Evolutionary conservation across 2,113 vertebrate genomes (phyloP).

Genomic region (Tetrao urogallus): DNA sequence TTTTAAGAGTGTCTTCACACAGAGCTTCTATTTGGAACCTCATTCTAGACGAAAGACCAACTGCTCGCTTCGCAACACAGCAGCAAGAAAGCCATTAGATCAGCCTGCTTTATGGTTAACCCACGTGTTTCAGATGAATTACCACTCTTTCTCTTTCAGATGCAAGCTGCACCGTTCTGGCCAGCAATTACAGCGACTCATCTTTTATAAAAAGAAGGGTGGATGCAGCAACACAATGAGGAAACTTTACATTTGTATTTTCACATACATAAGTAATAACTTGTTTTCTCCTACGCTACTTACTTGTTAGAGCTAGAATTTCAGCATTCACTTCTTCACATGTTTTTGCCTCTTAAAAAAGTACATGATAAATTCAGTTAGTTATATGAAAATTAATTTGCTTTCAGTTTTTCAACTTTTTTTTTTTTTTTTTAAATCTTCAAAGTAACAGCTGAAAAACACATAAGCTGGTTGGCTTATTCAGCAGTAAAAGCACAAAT

Average conservation of each 20-base stretch:
- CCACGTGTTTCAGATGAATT: neutral
- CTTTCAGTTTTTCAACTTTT: neutral
- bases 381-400: neutral
- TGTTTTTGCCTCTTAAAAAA: neutral
- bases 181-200: neutral
- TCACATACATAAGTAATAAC: neutral
- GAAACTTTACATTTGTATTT: neutral
- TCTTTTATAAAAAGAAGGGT: neutral
- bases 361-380: neutral
- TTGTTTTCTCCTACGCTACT: neutral
- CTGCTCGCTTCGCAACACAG: neutral
- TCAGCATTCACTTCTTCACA: neutral
- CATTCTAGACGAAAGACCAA: slow-evolving; percentile 11
- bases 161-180: neutral
- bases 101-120: slow-evolving; percentile 11
- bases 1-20: slow-evolving; percentile 44
- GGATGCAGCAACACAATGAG: neutral
- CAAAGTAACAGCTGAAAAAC: neutral
- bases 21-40: slow-evolving; percentile 33
- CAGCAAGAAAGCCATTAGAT: slow-evolving; percentile 17
- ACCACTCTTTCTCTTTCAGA: neutral
- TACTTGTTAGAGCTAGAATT: neutral
- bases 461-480: neutral
- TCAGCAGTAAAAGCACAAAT: neutral
- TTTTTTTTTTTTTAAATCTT: neutral